Conservation (phyloP, 1,140 invertebrate species). For the Dryas iulia region DNA sequence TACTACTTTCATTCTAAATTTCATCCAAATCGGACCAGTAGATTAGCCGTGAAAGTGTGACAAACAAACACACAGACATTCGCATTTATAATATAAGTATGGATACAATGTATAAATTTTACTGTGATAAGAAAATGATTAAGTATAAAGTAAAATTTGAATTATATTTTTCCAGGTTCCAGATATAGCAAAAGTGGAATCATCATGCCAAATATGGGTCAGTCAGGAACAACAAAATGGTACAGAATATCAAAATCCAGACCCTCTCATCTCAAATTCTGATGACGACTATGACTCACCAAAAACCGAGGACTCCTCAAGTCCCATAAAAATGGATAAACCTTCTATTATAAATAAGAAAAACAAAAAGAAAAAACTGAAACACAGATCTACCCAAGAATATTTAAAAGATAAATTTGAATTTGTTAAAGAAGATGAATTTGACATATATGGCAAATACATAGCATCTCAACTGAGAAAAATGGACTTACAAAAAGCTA, state of each 20-base stretch:
- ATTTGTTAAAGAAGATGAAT: constrained; percentile 55
- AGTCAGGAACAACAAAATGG: constrained; percentile 42
- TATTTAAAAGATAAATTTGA: constrained; percentile 25
- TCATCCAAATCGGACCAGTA: too few relatives aligned
- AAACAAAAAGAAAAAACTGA: constrained; percentile 61
- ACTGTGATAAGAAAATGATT: too few relatives aligned
- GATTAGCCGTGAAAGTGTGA: too few relatives aligned
- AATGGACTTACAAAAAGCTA: constrained; percentile 56
- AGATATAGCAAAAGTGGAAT: constrained; percentile 51
- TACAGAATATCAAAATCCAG: constrained; percentile 44
- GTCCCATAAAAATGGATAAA: constrained; percentile 41
- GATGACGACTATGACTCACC: constrained; percentile 54
- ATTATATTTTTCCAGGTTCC: constrained; percentile 42
- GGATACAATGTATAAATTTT: too few relatives aligned
- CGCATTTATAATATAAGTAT: too few relatives aligned
- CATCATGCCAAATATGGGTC: constrained; percentile 59
- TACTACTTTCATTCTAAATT: too few relatives aligned
- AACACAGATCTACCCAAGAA: constrained; percentile 33
- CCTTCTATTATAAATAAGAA: constrained; percentile 39
- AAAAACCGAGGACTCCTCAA: constrained; percentile 36
- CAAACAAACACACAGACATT: too few relatives aligned
- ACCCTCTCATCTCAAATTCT: constrained; percentile 50
- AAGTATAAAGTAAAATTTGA: background rate
- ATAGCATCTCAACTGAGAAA: constrained; percentile 61
- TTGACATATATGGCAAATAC: constrained; percentile 69